Evolutionary conservation across 64 coral and sea anemone species (phyloP), one percentile per base, ranked within the genome.

Genomic region (Orbicella faveolata): DNA sequence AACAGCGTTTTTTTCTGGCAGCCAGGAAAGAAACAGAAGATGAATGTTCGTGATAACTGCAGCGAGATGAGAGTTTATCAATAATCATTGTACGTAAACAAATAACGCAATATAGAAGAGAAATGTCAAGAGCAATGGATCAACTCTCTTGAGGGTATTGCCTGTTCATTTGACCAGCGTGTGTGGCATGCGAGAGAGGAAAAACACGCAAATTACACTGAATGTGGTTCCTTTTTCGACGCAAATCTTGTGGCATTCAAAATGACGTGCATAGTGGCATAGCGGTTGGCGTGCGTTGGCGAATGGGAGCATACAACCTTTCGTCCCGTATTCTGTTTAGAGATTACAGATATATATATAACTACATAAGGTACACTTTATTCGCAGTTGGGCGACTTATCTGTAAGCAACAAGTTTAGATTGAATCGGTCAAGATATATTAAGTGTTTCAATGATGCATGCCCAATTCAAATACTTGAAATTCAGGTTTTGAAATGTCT

Each of bases 331-430:
- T 59, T 10, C 55, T 59, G 10, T 16, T 59, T 1, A 59, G 55
- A 59, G 55, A 59, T 15, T 61, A 21, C 16, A 61, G 51, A 55
- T 59, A 52, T 8, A 1, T 1, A 6, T 4, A 48, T 48, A 48
- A 4, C 44, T 0, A 21, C 18, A 78, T 52, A 78, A 30, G 39
- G 39, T 48, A 77, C 17, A 19, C 6, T 77, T 48, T 77, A 48
- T 20, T 77, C 16, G 39, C 39, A 20, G 26, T 34, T 74, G 25
- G 8, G 30, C 33, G 26, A 74, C n/a, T 37, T 41, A 36, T 76
- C 75, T 76, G 75, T 41, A 48, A 76, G 75, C 75, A 76, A 41
- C 18, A 18, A 76, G 75, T 76, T 76, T 76, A 76, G 36, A 76
- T 44, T 76, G 48, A 76, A 2, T 76, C 30, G 17, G 30, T 76